These are phyloP conservation scores for Caenorhabditis drosophilae DNA, from an alignment of 2,888 invertebrate genomes.

Conservation along the genomic window DNA sequence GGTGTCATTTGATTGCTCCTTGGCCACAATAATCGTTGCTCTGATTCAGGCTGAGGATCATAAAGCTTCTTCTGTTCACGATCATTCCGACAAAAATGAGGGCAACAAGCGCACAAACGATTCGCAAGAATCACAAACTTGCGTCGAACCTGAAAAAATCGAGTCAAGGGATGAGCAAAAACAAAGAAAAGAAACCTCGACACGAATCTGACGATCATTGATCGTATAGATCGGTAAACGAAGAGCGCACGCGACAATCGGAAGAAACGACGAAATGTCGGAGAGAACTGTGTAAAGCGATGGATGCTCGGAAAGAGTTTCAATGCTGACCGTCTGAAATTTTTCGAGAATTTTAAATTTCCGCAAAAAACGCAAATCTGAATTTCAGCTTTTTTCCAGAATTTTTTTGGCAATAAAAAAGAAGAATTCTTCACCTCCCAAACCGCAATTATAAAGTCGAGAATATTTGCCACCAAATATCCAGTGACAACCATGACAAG, in stretches of 20 bases:
- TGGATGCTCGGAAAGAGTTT: conserved; percentile 28
- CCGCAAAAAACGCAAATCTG: not conserved
- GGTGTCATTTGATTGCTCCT: conserved; percentile 18
- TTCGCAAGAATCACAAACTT: conserved; percentile 31
- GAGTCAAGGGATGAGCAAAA: not conserved
- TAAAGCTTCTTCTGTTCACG: conserved; percentile 23
- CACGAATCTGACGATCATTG: conserved; percentile 51
- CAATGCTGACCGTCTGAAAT: conserved; percentile 40
- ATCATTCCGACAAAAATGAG: conserved; percentile 7
- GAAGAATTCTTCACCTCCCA: conserved; percentile 35
- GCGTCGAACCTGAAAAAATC: conserved; percentile 26
- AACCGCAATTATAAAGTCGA: conserved; percentile 53
- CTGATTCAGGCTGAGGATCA: conserved; percentile 16
- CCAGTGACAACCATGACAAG: conserved; percentile 55
- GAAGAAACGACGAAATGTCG: conserved; percentile 55
- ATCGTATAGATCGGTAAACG: conserved; percentile 52
- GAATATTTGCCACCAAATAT: conserved; percentile 49
- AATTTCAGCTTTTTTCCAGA: not conserved
- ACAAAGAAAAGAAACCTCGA: conserved; percentile 37
- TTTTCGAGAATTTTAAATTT: not conserved
- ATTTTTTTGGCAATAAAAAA: not conserved
- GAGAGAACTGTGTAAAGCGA: conserved; percentile 46
- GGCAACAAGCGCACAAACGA: conserved; percentile 24
- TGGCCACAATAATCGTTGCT: conserved; percentile 25
- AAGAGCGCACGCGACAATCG: conserved; percentile 52